Evolutionary conservation across 1,140 invertebrate genomes (phyloP).

Genomic region (Euschistus heros): DNA sequence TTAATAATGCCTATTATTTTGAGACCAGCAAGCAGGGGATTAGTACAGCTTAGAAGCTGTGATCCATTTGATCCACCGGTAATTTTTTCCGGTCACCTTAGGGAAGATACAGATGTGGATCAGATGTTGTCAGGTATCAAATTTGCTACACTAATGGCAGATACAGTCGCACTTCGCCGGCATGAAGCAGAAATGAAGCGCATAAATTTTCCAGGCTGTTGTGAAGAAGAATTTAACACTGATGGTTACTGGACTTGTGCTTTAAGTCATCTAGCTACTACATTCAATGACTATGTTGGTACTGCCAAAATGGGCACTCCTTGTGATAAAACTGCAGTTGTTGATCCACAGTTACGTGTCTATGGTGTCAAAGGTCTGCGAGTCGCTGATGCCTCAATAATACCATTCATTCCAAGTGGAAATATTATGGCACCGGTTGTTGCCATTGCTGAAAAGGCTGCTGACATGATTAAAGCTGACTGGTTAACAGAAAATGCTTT

Average conservation of each 20-base stretch:
- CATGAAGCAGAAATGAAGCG: conserved; percentile 30
- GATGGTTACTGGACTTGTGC: conserved; percentile 37
- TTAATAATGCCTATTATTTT: conserved; percentile 36
- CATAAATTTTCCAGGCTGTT: conserved; percentile 25
- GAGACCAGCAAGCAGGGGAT: conserved; percentile 39
- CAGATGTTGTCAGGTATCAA: conserved; percentile 44
- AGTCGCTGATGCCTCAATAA: conserved; percentile 68
- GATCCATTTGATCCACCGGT: conserved; percentile 47
- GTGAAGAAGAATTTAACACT: conserved; percentile 29
- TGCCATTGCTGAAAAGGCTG: conserved; percentile 70
- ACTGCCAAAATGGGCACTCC: conserved; percentile 67
- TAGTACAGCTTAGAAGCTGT: conserved; percentile 36
- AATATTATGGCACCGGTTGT: conserved; percentile 69
- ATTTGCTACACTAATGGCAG: conserved; percentile 34
- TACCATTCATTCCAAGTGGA: conserved; percentile 51
- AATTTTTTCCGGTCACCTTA: conserved; percentile 46
- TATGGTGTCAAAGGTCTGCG: conserved; percentile 51
- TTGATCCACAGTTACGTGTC: conserved; percentile 54
- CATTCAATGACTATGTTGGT: conserved; percentile 53
- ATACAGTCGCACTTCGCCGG: conserved; percentile 46
- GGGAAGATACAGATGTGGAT: conserved; percentile 24
- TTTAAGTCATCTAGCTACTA: conserved; percentile 31
- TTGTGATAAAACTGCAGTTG: conserved; percentile 48
- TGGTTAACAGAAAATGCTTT: neutral
- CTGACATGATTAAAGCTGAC: conserved; percentile 56